Percentiles rank a stretch among this genome's conserved stretches.
Evolutionary conservation across 2,113 vertebrate genomes (phyloP).

Genomic region (Sterrhoptilus dennistouni): DNA sequence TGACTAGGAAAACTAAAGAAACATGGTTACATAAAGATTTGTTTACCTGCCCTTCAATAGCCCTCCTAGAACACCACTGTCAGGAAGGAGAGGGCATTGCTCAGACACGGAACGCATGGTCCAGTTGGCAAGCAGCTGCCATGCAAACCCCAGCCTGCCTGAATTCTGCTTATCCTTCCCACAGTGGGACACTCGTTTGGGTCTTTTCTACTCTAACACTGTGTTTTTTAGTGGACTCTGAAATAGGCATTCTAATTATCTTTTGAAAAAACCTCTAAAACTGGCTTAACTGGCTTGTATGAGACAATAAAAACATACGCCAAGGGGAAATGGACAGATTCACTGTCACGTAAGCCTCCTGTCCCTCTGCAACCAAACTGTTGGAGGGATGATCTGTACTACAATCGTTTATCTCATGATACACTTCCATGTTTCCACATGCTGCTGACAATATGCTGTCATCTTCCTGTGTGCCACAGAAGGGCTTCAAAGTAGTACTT

Average conservation of each 20-base stretch:
- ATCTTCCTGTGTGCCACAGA: not conserved
- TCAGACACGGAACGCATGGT: accelerated
- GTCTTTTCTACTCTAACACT: not conserved
- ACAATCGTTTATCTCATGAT: not conserved
- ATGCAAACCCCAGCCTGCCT: not conserved
- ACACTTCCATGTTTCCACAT: not conserved
- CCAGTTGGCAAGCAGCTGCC: not conserved
- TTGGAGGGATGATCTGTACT: not conserved
- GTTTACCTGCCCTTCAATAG: not conserved
- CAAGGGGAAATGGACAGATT: not conserved
- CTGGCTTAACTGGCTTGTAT: not conserved
- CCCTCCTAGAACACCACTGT: not conserved
- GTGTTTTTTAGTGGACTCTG: not conserved
- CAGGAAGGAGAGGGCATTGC: not conserved
- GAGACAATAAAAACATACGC: not conserved
- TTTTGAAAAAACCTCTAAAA: not conserved
- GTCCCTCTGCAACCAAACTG: not conserved
- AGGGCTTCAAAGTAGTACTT: not conserved
- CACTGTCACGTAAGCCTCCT: not conserved
- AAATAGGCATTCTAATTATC: not conserved
- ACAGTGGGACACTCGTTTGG: accelerated
- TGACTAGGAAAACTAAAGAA: not conserved
- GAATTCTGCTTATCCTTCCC: not conserved
- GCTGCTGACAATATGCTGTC: not conserved
- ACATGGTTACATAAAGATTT: not conserved